Conservation (phyloP, 2,888 invertebrate genomes). For the Eurytoma adleriae region DNA sequence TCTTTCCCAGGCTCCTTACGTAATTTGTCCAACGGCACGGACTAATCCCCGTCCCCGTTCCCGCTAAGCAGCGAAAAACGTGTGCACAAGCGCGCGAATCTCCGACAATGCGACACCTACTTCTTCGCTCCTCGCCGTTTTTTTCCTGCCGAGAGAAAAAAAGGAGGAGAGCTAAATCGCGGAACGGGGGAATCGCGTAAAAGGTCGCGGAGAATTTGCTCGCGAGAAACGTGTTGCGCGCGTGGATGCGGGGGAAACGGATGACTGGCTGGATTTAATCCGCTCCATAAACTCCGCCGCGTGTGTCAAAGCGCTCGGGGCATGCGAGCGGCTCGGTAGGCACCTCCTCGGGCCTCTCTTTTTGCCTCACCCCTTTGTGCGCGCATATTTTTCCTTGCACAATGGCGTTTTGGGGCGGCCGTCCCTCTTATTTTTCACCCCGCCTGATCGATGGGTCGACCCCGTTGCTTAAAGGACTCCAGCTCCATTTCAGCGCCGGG, state of each 20-base stretch:
- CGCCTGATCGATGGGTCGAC: too few species aligned
- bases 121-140: neutral
- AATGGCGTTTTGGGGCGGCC: too few species aligned
- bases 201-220: constrained; percentile 22
- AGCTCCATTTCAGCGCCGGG: too few species aligned
- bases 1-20: neutral
- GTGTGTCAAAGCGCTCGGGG: constrained; percentile 4
- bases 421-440: too few species aligned
- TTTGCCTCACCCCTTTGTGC: neutral
- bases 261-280: constrained; percentile 46
- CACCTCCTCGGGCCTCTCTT: neutral
- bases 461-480: too few species aligned
- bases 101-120: neutral
- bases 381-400: neutral
- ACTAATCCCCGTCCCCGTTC: constrained; percentile 16
- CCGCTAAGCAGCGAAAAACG: neutral
- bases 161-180: constrained; percentile 7
- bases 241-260: constrained; percentile 21
- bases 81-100: neutral
- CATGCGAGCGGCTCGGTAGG: neutral
- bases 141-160: neutral
- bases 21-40: neutral
- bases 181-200: constrained; percentile 17
- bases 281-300: constrained; percentile 46
- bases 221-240: neutral